Conservation (phyloP, 2,888 invertebrate genomes). For the Microctonus aethiopoides region DNA sequence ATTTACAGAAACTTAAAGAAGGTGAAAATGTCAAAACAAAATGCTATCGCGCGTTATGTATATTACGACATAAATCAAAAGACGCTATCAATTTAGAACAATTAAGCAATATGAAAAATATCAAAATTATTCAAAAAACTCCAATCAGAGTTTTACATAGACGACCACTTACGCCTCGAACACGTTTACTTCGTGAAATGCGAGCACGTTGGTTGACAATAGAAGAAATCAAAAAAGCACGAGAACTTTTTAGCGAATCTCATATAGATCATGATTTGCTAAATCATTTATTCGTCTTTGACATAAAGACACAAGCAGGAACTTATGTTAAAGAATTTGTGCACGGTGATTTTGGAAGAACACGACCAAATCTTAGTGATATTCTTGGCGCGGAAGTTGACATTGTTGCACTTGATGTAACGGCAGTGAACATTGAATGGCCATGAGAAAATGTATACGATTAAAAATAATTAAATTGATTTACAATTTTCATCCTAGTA, state of each 20-base stretch:
- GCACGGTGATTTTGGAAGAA: constrained; percentile 94
- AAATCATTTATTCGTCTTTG: constrained; percentile 72
- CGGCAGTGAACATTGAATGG: constrained; percentile 81
- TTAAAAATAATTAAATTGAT: no score
- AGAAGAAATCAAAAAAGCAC: constrained; percentile 46
- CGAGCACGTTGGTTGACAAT: constrained; percentile 67
- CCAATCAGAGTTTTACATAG: constrained; percentile 92
- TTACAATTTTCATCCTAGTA: no score
- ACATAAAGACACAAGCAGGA: constrained; percentile 87
- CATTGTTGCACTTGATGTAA: constrained; percentile 92
- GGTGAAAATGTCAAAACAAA: constrained; percentile 92
- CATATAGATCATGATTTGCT: constrained; percentile 31
- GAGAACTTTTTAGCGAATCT: constrained; percentile 28
- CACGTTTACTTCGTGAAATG: constrained; percentile 75
- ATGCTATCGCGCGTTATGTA: constrained; percentile 85
- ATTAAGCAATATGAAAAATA: constrained; percentile 69
- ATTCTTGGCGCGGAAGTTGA: constrained; percentile 80
- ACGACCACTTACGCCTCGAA: constrained; percentile 78
- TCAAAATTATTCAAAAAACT: constrained; percentile 83
- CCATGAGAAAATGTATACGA: no score
- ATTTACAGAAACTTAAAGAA: constrained; percentile 78
- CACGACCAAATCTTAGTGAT: constrained; percentile 79
- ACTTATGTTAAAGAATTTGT: constrained; percentile 98
- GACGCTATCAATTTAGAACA: constrained; percentile 67
- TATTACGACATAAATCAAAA: constrained; percentile 66